Conservation (phyloP, 2,797 vertebrate species). For the Eupleurogrammus muticus region DNA sequence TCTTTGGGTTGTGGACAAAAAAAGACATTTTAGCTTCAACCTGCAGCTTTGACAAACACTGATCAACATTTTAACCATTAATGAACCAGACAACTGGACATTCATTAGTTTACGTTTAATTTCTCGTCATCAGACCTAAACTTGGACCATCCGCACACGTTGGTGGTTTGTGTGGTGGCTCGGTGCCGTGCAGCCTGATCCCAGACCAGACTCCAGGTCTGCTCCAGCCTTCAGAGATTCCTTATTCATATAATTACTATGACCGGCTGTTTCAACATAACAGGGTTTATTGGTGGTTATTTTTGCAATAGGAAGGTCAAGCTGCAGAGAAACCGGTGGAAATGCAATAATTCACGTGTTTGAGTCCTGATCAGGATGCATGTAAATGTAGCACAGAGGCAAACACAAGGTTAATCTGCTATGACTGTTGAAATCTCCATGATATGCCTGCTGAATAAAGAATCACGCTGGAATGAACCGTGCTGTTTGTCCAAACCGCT, state of each 20-base stretch:
- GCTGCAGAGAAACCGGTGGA: conserved; percentile 88
- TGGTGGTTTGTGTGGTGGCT: too few relatives aligned
- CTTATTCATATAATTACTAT: conserved; percentile 90
- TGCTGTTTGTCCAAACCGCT: conserved; percentile 79
- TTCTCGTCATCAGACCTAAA: too few relatives aligned
- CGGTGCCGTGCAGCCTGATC: too few relatives aligned
- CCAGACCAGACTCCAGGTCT: conserved; percentile 37
- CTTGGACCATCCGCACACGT: too few relatives aligned
- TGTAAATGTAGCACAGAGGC: conserved; percentile 93
- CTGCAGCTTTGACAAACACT: too few relatives aligned
- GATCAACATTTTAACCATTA: too few relatives aligned
- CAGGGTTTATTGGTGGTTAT: conserved; percentile 89
- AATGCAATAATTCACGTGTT: conserved; percentile 92
- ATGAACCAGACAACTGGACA: too few relatives aligned
- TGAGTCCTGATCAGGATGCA: conserved; percentile 90
- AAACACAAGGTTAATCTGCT: conserved; percentile 93
- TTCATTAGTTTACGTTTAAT: too few relatives aligned
- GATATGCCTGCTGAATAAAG: conserved; percentile 88
- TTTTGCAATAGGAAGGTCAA: conserved; percentile 93
- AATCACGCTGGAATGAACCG: conserved; percentile 83
- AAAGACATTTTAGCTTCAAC: too few relatives aligned
- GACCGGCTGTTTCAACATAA: conserved; percentile 94
- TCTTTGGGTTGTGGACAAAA: too few relatives aligned
- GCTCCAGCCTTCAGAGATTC: conserved; percentile 87
- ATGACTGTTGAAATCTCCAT: conserved; percentile 96